phyloP scores from a whole-genome alignment of 2,797 vertebrate genomes.

The Microctenopoma lineatum region DNA sequence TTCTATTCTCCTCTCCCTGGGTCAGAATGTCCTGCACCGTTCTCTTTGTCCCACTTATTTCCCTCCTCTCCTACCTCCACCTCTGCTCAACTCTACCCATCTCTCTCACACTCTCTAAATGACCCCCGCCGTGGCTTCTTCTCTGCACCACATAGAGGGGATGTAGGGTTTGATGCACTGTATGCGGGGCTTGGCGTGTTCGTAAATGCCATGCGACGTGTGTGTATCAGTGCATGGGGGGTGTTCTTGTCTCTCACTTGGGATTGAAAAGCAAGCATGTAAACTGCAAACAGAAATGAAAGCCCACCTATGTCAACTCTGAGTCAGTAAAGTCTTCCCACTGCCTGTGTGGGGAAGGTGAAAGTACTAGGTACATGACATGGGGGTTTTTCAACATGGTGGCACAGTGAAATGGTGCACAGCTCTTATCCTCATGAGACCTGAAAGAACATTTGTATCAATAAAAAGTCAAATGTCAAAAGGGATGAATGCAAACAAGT shows the following conservation, averaged over 20 bases:
- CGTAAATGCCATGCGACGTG: conserved; percentile 5
- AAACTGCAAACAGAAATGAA: conserved; percentile 47
- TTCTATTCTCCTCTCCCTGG: conserved; percentile 54
- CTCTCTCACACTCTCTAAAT: conserved; percentile 20
- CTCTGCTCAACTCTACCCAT: conserved; percentile 22
- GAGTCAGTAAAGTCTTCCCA: conserved; percentile 62
- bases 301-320: conserved; percentile 56
- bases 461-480: conserved; percentile 39
- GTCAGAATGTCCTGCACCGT: conserved; percentile 75
- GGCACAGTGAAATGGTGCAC: conserved; percentile 27
- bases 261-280: conserved; percentile 37
- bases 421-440: conserved; percentile 13
- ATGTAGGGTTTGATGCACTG: background rate
- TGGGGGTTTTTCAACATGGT: conserved; percentile 31
- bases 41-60: conserved; percentile 57
- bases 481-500: background rate
- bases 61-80: conserved; percentile 26
- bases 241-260: conserved; percentile 6
- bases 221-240: background rate
- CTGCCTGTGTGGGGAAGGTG: conserved; percentile 59
- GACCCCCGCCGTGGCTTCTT: conserved; percentile 1
- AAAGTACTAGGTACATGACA: conserved; percentile 49
- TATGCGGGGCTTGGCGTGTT: conserved; percentile 16
- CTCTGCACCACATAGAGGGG: conserved; percentile 8
- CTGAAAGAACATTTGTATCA: conserved; percentile 16